Conservation (phyloP, 2,888 invertebrate species). For the Campoplex nolae region DNA sequence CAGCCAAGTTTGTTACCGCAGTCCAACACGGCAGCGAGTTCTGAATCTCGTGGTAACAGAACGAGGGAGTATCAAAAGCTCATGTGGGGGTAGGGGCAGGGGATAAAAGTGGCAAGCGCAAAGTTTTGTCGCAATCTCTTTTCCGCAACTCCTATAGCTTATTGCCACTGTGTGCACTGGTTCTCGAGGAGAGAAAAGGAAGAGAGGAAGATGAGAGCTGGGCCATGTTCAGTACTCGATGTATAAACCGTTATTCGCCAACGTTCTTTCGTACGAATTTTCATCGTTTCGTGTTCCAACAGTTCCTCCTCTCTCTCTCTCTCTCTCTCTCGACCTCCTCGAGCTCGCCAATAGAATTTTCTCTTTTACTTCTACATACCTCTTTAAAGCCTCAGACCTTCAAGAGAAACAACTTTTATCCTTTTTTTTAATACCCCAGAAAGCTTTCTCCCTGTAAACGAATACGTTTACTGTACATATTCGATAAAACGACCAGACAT, state of each 20-base stretch:
- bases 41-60: conserved; percentile 48
- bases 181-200: conserved; percentile 19
- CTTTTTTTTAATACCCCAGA: conserved; percentile 58
- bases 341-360: conserved; percentile 68
- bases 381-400: conserved; percentile 48
- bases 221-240: conserved; percentile 11
- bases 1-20: conserved; percentile 67
- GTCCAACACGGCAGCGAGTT: conserved; percentile 42
- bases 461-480: conserved; percentile 36
- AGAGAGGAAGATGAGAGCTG: conserved; percentile 11
- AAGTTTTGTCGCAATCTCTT: conserved; percentile 72
- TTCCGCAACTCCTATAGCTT: conserved; percentile 67
- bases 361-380: conserved; percentile 54
- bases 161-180: conserved; percentile 56
- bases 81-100: conserved; percentile 30
- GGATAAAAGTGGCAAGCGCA: conserved; percentile 66
- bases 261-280: conserved; percentile 58
- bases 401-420: conserved; percentile 41
- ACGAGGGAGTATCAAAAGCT: conserved; percentile 59
- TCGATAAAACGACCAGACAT: conserved; percentile 17
- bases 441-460: conserved; percentile 55
- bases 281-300: conserved; percentile 57
- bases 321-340: conserved; percentile 42
- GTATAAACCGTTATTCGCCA: conserved; percentile 46
- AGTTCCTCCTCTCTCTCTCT: conserved; percentile 12